Percentiles rank a stretch among this genome's conserved stretches.
phyloP scores from a whole-genome alignment of 2,888 invertebrate species.

The Limenitis camilla region DNA sequence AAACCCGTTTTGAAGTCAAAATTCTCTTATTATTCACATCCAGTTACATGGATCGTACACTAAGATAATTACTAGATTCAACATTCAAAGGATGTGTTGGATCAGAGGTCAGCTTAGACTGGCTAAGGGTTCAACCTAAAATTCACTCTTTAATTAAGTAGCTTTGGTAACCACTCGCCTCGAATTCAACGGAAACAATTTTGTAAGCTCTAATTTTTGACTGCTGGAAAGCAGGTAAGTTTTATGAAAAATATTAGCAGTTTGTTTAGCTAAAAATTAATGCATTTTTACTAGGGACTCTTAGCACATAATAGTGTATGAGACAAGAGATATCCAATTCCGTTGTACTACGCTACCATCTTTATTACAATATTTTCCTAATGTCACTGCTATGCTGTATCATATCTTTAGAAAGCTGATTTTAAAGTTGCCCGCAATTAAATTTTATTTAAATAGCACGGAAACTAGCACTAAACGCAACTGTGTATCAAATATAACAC shows the following conservation, averaged over 20 bases:
- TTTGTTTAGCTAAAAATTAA: no score
- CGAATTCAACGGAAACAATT: constrained; percentile 5
- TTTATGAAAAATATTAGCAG: neutral
- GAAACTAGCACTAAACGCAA: no score
- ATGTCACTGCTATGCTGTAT: no score
- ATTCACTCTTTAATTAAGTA: constrained; percentile 53
- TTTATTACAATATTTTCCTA: no score
- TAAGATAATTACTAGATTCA: constrained; percentile 16
- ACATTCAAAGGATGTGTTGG: constrained; percentile 12
- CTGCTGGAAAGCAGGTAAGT: neutral
- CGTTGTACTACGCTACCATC: no score
- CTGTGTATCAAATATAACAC: no score
- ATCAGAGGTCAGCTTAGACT: neutral
- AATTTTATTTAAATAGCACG: no score
- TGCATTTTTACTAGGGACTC: no score
- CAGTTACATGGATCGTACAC: constrained; percentile 7
- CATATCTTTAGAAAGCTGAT: no score
- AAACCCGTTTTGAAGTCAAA: neutral
- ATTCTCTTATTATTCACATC: constrained; percentile 3
- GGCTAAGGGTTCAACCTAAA: constrained; percentile 25
- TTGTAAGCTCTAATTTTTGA: constrained; percentile 6
- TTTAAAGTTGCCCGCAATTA: no score
- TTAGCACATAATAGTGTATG: no score
- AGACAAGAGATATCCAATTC: no score
- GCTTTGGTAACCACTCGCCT: constrained; percentile 19